A percentile compares a stretch with the other conserved stretches of the same genome.
Conservation (phyloP, 2,113 vertebrate species). For the Onychostoma macrolepis region DNA sequence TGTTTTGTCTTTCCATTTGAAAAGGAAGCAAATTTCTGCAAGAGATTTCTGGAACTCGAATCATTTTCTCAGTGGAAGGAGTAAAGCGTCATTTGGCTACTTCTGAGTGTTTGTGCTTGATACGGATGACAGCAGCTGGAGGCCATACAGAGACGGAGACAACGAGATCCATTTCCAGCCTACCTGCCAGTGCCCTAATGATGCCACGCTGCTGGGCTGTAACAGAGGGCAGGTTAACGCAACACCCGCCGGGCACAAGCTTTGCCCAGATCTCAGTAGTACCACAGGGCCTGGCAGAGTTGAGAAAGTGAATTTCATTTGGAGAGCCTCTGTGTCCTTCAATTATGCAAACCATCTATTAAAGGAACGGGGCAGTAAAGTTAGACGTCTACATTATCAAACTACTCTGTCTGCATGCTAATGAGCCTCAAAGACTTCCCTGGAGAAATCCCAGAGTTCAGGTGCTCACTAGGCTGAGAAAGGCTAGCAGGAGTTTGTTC, state of each 20-base stretch:
- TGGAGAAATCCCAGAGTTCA: neutral
- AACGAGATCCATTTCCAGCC: neutral
- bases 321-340: conserved; percentile 30
- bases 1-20: conserved; percentile 32
- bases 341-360: conserved; percentile 47
- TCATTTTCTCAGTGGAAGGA: conserved; percentile 15
- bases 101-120: conserved; percentile 24
- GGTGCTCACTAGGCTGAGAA: neutral
- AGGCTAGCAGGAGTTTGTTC: neutral
- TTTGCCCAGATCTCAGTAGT: neutral
- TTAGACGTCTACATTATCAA: conserved; percentile 20
- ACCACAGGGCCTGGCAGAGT: neutral
- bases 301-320: conserved; percentile 21
- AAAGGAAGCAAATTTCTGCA: conserved; percentile 11
- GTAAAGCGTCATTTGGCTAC: conserved; percentile 38
- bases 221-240: conserved; percentile 21
- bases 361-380: conserved; percentile 28
- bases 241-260: neutral
- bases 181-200: conserved; percentile 12
- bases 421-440: neutral
- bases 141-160: neutral
- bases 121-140: conserved; percentile 40
- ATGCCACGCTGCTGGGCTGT: neutral
- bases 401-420: conserved; percentile 21
- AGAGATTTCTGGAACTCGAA: conserved; percentile 24